A percentile compares a stretch with the other conserved stretches of the same genome.
phyloP scores from a whole-genome alignment of 1,140 invertebrate species.

The Drosophila jambulina region DNA sequence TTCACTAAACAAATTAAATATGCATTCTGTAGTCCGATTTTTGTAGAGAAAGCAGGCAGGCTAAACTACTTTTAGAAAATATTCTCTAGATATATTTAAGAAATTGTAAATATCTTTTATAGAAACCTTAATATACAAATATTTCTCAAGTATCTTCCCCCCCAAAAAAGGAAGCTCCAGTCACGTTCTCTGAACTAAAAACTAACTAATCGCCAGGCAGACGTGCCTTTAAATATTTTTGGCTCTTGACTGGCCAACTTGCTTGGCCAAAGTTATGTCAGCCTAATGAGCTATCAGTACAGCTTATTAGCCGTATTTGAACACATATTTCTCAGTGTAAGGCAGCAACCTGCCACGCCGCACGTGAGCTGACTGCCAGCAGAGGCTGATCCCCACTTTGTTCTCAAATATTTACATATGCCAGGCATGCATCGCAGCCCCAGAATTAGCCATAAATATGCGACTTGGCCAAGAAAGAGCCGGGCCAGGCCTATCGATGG shows the following conservation, averaged over 20 bases:
- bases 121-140: too few species aligned
- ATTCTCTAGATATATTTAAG: not conserved
- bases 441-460: constrained; percentile 69
- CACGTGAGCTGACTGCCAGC: constrained; percentile 55
- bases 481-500: constrained; percentile 5
- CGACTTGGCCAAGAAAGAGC: constrained; percentile 16
- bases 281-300: not conserved
- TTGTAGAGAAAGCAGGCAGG: constrained; percentile 2
- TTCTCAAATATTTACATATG: constrained; percentile 58
- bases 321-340: not conserved
- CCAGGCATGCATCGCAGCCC: constrained; percentile 48
- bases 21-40: not conserved
- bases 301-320: too few species aligned
- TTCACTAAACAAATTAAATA: not conserved
- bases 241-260: not conserved
- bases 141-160: not conserved
- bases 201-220: not conserved
- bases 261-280: not conserved
- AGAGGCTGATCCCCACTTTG: constrained; percentile 3
- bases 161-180: not conserved
- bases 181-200: not conserved
- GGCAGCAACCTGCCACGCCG: constrained; percentile 13
- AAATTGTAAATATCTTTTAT: too few species aligned
- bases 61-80: not conserved
- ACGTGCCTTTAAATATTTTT: not conserved